Evolutionary conservation across 1,140 invertebrate species (phyloP).

Genomic region (Mactra quadrangularis): DNA sequence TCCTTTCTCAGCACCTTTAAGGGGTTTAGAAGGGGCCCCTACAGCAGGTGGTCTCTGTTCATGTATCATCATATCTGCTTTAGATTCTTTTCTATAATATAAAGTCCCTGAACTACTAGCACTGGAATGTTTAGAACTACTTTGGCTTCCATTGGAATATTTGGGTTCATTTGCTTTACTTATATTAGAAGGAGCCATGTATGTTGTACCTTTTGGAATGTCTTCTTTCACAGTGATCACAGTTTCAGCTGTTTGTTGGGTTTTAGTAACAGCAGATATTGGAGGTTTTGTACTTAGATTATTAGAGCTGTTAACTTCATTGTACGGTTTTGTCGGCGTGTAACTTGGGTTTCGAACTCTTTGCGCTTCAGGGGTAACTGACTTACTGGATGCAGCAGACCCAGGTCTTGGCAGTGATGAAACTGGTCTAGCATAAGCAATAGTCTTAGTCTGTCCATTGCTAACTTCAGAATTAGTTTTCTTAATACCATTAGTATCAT

Average conservation of each 20-base stretch:
- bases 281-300: constrained; percentile 13
- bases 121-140: constrained; percentile 31
- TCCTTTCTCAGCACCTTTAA: constrained; percentile 59
- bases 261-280: constrained; percentile 45
- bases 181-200: constrained; percentile 50
- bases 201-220: constrained; percentile 40
- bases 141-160: neutral
- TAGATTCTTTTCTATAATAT: constrained; percentile 73
- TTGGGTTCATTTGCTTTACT: constrained; percentile 65
- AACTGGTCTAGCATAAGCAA: constrained; percentile 49
- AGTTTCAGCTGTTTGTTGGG: constrained; percentile 58
- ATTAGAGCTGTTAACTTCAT: constrained; percentile 67
- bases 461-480: neutral
- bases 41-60: constrained; percentile 74
- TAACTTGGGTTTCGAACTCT: constrained; percentile 79
- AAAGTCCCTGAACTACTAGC: constrained; percentile 61
- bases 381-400: constrained; percentile 26
- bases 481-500: constrained; percentile 34
- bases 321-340: constrained; percentile 79
- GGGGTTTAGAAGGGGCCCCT: constrained; percentile 68
- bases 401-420: constrained; percentile 51
- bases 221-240: constrained; percentile 43
- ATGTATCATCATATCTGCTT: constrained; percentile 67
- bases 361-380: constrained; percentile 54
- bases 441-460: constrained; percentile 19